A percentile compares a stretch with the other conserved stretches of the same genome.
Conservation (phyloP, 2,888 invertebrate genomes). For the Pseudolycoriella hygida region DNA sequence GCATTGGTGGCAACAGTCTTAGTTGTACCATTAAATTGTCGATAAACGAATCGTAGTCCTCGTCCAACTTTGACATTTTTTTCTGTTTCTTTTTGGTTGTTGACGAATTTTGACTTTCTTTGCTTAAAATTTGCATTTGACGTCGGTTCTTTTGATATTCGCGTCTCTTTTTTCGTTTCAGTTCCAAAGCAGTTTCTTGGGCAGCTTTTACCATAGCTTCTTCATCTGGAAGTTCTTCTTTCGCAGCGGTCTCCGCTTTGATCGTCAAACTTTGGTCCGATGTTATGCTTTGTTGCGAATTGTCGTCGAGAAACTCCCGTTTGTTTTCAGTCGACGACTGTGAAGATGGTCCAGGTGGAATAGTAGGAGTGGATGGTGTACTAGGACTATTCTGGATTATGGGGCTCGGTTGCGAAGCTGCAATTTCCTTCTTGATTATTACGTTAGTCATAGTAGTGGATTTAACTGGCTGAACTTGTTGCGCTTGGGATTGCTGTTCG, state of each 20-base stretch:
- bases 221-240: slow-evolving; percentile 31
- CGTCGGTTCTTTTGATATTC: slow-evolving; percentile 71
- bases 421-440: slow-evolving; percentile 29
- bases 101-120: slow-evolving; percentile 37
- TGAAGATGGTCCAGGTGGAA: slow-evolving; percentile 28
- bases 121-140: slow-evolving; percentile 48
- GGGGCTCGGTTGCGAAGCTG: slow-evolving; percentile 11
- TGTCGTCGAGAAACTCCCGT: slow-evolving; percentile 46
- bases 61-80: slow-evolving; percentile 64
- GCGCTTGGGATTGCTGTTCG: too few species aligned
- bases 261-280: slow-evolving; percentile 21
- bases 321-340: slow-evolving; percentile 46
- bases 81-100: slow-evolving; percentile 54
- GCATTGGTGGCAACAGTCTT: slow-evolving; percentile 64
- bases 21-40: slow-evolving; percentile 74
- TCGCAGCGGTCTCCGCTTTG: slow-evolving; percentile 15
- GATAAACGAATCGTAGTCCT: slow-evolving; percentile 80
- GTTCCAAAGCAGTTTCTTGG: slow-evolving; percentile 35
- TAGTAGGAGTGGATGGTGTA: slow-evolving; percentile 17
- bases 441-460: neutral
- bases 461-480: too few species aligned
- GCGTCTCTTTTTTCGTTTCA: slow-evolving; percentile 52
- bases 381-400: neutral
- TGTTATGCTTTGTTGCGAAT: slow-evolving; percentile 40
- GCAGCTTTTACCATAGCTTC: slow-evolving; percentile 25